Base-by-base conservation (phyloP, 1,140 invertebrate genomes). In the Periplaneta americana region DNA sequence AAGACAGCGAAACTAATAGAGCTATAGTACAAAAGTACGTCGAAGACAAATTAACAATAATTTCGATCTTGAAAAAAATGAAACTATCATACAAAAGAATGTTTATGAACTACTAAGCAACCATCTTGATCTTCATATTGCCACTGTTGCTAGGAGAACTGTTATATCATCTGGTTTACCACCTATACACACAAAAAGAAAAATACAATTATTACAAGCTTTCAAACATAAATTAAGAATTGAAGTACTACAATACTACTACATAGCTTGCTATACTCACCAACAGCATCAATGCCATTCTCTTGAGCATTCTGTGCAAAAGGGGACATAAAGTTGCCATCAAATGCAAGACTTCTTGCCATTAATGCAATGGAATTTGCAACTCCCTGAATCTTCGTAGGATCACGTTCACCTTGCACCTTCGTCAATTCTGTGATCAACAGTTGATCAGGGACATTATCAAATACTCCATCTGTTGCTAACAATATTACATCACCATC, bases 131-230 rank as follows among this genome's bases (percentile, higher is more conserved):
- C 87, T 91, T 92, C 92, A 94, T 89, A 95, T 91, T 84, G 94
- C 94, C 88, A 97, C 95, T 83, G 96, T 96, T 84, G 96, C 96
- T 85, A 99, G 91, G 84, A 99, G 92, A 85, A 99, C 96, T 86
- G 98, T 99, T 87, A 99, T 98, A 90, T 99, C 98, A 88, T 99
- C 98, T 77, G 97, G 97, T 91, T 98, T 98, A 82, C 97, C 97
- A 88, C 97, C 97, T 98, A 88, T 80, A 92, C 93, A 34, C 22
- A 75, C 1, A 34, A 34, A 6, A 75, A 75, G 22, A 34, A 75
- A 8, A 75, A 75, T 75, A 57, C 39, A 57, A 57, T 57, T 57
- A 57, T 15, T 11, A n/a, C 22, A n/a, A n/a, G 22, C 39, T 57
- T 22, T 57, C 39, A 57, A 11, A 57, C 22, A 15, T 57, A 57